phyloP scores from a whole-genome alignment of 2,797 vertebrate species.

The Heteromormyrus szaboi region DNA sequence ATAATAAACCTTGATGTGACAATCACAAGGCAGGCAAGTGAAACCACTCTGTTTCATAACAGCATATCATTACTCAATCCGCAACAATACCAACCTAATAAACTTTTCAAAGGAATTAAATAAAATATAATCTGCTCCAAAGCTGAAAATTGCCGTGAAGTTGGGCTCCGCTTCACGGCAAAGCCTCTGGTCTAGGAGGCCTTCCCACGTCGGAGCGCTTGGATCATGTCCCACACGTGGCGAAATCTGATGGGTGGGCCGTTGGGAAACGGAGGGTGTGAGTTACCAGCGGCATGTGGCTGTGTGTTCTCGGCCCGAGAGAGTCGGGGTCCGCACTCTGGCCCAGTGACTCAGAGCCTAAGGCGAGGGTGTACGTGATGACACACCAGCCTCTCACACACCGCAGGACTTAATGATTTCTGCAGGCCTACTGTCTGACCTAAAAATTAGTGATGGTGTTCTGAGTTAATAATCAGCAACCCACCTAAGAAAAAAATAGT shows the following conservation, averaged over 20 bases:
- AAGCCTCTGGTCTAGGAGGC: neutral
- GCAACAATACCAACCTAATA: slow-evolving; percentile 49
- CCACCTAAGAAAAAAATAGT: neutral
- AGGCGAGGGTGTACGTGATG: neutral
- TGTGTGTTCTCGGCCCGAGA: neutral
- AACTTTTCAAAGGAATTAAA: slow-evolving; percentile 38
- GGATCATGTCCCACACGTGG: neutral
- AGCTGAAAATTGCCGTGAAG: slow-evolving; percentile 42
- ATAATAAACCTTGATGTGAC: slow-evolving; percentile 55
- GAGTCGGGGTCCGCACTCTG: neutral
- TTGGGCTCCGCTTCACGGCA: slow-evolving; percentile 7
- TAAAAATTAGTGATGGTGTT: neutral
- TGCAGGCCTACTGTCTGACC: neutral
- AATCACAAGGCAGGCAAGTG: slow-evolving; percentile 58
- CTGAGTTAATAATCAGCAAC: neutral
- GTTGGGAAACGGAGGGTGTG: slow-evolving; percentile 4
- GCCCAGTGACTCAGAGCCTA: neutral
- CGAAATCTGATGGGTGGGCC: slow-evolving; percentile 8
- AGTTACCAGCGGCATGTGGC: neutral
- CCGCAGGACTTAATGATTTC: neutral
- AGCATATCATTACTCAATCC: slow-evolving; percentile 50
- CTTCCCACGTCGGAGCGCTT: neutral
- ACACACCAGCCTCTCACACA: neutral
- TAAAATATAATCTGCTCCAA: slow-evolving; percentile 49
- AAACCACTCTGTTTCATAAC: slow-evolving; percentile 56